Base-by-base conservation (phyloP, 2,113 vertebrate genomes). In the Glareola pratincola region DNA sequence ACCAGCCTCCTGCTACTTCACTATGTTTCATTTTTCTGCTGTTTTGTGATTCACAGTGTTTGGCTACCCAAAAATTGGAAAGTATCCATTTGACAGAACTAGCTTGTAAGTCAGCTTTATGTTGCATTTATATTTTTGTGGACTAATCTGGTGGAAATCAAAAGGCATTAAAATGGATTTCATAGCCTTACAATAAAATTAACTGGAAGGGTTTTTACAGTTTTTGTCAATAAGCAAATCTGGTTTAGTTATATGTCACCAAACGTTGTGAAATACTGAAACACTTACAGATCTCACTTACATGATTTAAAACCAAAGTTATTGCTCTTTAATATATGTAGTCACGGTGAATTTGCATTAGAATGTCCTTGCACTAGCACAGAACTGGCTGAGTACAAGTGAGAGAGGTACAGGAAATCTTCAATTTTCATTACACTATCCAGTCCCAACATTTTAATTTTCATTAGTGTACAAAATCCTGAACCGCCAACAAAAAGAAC, bases 171-270 rank as follows among this genome's bases (percentile, higher is more conserved):
- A 89, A 95, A 91, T 79, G 48, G 64, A 91, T 89, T 95, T 96
- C 85, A 72, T 30, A 68, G 48, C 48, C 47, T 85, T 73, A 59
- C 56, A 75, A 95, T 69, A 92, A 91, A 94, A 89, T 87, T 91
- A 92, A 76, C 91, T 54, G 67, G 74, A 76, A 96, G 50, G 48
- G 41, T 27, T 92, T 87, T 78, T 76, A 62, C 41, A 75, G 47
- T 53, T 91, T 92, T 95, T 89, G 84, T 92, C 94, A 96, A 88
- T 95, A 95, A 95, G 41, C 43, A 90, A 66, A 94, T 94, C 92
- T 94, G 32, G 23, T 85, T 94, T 89, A 89, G 62, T 85, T 72
- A 45, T 32, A 64, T 66, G 62, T 69, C 62, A 73, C 36, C 5
- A 12, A 92, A 69, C 41, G 57, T 37, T 37, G 50, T 2, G 2